Base-by-base conservation (phyloP, 23 tunicate species). In the Phallusia fumigata region DNA sequence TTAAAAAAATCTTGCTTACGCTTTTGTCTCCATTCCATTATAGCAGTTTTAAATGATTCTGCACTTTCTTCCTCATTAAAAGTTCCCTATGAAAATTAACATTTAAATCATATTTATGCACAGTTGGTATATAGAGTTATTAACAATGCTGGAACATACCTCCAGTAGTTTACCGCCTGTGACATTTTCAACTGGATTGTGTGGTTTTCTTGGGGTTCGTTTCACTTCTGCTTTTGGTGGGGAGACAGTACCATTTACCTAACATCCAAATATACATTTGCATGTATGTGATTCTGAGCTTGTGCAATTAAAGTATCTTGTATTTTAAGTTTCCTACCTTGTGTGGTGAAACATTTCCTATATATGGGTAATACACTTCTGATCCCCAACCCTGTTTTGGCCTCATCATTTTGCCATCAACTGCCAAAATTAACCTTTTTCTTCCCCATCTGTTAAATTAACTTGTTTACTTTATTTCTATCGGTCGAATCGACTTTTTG, bases 341-440 rank as follows among this genome's bases (percentile, higher is more conserved):
- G 0, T 65, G 53, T 10, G 80, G 80, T 33, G 80, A 49, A 51
- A 82, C 50, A 74, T 82, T 84, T 81, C 84, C 84, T 36, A 83
- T 80, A 64, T 94, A 94, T 8, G 98, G 98, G 35, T 78, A 94
- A 76, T 89, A 94, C 0, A 80, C 80, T 31, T 94, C 94, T 53
- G 47, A 34, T 13, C 98, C 98, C 98, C 98, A 94, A 15, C 98
- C 98, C 32, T 90, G 53, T 50, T 94, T 94, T 53, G 98, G 98
- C 58, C 76, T 83, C 30, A 92, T 74, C 22, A 94, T 75, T 31
- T 64, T 86, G 33, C 89, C 86, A 36, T 94, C 98, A 79, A 89
- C 83, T 22, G 94, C 98, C 36, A 83, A 69, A 19, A 94, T 76
- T n/a, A 94, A 36, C 53, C 98, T 69, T 78, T 94, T 94, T 10